Percentiles rank a stretch among this genome's conserved stretches.
Evolutionary conservation across 2,113 vertebrate species (phyloP).

Genomic region (Proterorhinus semilunaris): DNA sequence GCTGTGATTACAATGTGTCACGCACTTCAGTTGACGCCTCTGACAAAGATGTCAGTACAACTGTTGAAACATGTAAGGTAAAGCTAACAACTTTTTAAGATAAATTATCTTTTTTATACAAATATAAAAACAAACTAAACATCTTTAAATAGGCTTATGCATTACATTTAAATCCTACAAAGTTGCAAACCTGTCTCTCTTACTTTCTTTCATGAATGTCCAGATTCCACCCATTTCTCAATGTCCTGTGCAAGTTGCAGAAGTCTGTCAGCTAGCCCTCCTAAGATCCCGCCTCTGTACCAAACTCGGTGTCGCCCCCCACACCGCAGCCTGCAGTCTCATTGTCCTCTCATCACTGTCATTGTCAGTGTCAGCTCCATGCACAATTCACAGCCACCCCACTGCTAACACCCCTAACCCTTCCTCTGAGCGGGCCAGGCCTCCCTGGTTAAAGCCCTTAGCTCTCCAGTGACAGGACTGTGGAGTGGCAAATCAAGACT

Average conservation of each 20-base stretch:
- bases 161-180: too few species aligned
- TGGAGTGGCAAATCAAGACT: constrained; percentile 33
- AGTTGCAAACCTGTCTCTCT: background rate
- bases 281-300: constrained; percentile 43
- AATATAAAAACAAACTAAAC: too few species aligned
- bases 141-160: background rate
- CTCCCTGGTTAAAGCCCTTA: constrained; percentile 37
- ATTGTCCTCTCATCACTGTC: constrained; percentile 63
- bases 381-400: constrained; percentile 50
- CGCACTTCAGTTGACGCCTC: background rate
- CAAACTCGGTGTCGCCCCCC: constrained; percentile 62
- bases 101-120: too few species aligned
- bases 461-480: constrained; percentile 47
- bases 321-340: constrained; percentile 61
- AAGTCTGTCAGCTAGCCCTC: constrained; percentile 24
- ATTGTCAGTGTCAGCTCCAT: constrained; percentile 62
- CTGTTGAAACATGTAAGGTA: too few species aligned
- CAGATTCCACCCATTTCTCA: constrained; percentile 16
- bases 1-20: background rate
- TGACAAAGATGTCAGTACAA: background rate
- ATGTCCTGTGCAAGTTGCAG: constrained; percentile 10
- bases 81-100: too few species aligned
- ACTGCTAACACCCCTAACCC: constrained; percentile 57
- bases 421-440: constrained; percentile 53
- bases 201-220: background rate